Evolutionary conservation across 2,797 vertebrate species (phyloP), one percentile per base, ranked within the genome.

Genomic region (Chloroceryle inda): DNA sequence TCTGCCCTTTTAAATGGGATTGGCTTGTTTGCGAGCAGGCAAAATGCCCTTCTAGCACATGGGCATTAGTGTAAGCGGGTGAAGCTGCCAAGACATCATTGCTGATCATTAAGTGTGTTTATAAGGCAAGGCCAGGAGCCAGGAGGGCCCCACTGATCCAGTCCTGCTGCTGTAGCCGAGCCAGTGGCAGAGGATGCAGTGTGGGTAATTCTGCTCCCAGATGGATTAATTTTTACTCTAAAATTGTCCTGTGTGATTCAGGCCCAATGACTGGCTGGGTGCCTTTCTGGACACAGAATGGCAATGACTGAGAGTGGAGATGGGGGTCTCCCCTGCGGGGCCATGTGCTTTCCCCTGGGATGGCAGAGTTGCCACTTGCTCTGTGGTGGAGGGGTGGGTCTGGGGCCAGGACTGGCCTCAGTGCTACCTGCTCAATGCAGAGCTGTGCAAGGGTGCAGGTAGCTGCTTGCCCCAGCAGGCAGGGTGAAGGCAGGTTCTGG

Each of bases 71-170:
- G 84, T 71, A 67, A 68, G 61, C 3, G 45, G 63, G 61, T 63
- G 68, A 85, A n/a, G 72, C 88, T 6, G 91, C 97, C 96, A 97
- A 92, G 74, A 35, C 91, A 74, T 95, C 96, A 76, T 89, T 92
- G 92, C 86, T 85, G 92, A 82, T 95, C 89, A 52, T 94, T 96
- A 94, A 94, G 75, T 59, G 53, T 85, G 92, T 91, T 96, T 95
- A 85, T 88, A 85, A 86, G 93, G 88, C 77, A 35, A 84, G 76
- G 75, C 86, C 53, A 7, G n/a, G 67, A 96, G 96, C 95, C 92
- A 94, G 86, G 64, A 77, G 40, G 68, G 84, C 92, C 80, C 40
- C 26, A 1, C 33, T 26, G 88, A 76, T 82, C 72, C 73, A 35
- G 33, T 37, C 56, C 55, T 0, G 19, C 74, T 49, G 78, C 86